These are phyloP conservation scores for Oncopodura yosiiana DNA, from an alignment of 1,140 invertebrate genomes.

Conservation along the genomic window DNA sequence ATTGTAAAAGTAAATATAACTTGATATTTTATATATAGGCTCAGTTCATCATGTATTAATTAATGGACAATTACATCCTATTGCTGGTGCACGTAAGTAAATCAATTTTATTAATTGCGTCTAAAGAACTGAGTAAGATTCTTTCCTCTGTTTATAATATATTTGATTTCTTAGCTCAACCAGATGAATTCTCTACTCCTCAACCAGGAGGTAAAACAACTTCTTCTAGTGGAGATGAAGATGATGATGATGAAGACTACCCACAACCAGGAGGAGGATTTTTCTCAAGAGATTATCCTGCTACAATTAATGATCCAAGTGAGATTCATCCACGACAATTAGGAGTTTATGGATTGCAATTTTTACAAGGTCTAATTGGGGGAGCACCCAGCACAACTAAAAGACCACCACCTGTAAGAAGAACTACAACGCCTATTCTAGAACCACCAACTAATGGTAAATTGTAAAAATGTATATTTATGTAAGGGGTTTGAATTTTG, in stretches of 20 bases:
- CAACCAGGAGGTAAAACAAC: not conserved
- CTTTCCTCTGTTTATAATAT: too few species aligned
- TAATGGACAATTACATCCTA: too few species aligned
- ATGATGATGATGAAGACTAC: constrained; percentile 4
- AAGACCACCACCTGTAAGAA: too few species aligned
- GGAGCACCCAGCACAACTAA: not conserved
- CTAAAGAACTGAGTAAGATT: too few species aligned
- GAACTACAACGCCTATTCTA: not conserved
- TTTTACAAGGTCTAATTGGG: not conserved
- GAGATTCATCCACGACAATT: not conserved
- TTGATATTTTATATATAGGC: too few species aligned
- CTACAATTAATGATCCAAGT: not conserved
- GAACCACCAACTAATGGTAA: not conserved
- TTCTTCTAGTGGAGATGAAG: constrained; percentile 10
- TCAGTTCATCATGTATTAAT: too few species aligned
- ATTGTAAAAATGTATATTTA: not conserved
- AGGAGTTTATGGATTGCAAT: constrained; percentile 1
- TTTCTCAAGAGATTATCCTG: not conserved
- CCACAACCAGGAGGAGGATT: not conserved
- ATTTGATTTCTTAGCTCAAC: too few species aligned
- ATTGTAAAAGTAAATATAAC: too few species aligned
- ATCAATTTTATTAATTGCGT: too few species aligned
- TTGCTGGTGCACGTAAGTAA: too few species aligned
- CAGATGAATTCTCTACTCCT: not conserved
- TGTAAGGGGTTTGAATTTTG: not conserved